phyloP scores from a whole-genome alignment of 2,113 vertebrate genomes.

The Cettia cetti region DNA sequence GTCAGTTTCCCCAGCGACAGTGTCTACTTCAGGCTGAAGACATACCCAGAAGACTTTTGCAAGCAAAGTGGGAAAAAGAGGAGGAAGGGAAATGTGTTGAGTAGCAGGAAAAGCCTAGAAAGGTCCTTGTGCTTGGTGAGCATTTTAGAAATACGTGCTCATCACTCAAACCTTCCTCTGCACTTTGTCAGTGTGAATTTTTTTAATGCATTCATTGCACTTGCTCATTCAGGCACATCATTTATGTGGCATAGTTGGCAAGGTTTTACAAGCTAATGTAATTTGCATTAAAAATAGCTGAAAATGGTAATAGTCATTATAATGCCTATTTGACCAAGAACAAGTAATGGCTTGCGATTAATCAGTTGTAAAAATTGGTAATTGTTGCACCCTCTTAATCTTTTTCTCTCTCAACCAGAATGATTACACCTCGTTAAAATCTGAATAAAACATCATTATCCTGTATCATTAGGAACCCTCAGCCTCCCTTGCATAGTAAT shows the following conservation, averaged over 20 bases:
- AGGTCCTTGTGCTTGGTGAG: slow-evolving; percentile 33
- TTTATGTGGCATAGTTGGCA: slow-evolving; percentile 83
- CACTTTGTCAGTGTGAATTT: slow-evolving; percentile 72
- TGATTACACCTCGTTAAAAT: slow-evolving; percentile 99
- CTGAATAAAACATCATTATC: slow-evolving; percentile 99
- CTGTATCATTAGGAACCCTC: slow-evolving; percentile 96
- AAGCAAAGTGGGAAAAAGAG: not conserved
- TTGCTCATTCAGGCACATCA: slow-evolving; percentile 80
- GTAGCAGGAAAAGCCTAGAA: not conserved
- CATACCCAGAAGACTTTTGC: not conserved
- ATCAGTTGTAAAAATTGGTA: slow-evolving; percentile 91
- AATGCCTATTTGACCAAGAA: slow-evolving; percentile 87
- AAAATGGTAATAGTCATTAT: slow-evolving; percentile 87
- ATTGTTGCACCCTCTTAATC: slow-evolving; percentile 93
- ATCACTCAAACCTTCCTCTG: slow-evolving; percentile 71
- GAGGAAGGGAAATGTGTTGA: slow-evolving; percentile 2
- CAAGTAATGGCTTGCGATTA: slow-evolving; percentile 89
- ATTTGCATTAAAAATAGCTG: slow-evolving; percentile 88
- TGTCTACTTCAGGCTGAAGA: not conserved
- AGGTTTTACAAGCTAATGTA: slow-evolving; percentile 86
- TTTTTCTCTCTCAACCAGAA: slow-evolving; percentile 94
- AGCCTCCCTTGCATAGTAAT: slow-evolving; percentile 88
- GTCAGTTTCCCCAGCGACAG: not conserved
- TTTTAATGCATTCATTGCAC: slow-evolving; percentile 75
- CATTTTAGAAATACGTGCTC: slow-evolving; percentile 68